Evolutionary conservation across 2,113 vertebrate genomes (phyloP).

Genomic region (Physeter macrocephalus): DNA sequence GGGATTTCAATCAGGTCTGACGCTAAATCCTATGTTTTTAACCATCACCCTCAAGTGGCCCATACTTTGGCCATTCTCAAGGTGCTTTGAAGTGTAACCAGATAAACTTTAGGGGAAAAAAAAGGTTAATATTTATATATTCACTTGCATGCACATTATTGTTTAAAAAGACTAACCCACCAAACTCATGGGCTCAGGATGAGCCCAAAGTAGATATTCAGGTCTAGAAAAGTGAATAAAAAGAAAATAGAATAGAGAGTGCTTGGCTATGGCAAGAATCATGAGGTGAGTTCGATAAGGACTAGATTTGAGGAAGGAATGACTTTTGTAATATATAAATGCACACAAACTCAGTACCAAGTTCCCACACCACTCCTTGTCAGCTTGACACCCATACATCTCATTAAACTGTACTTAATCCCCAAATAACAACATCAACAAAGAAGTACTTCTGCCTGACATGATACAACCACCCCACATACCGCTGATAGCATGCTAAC

Average conservation of each 20-base stretch:
- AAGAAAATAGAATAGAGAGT: not conserved
- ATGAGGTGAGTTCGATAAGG: not conserved
- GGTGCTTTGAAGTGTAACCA: too few species aligned
- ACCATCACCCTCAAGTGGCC: too few species aligned
- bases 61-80: not conserved
- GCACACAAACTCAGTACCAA: not conserved
- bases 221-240: not conserved
- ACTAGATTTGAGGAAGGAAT: not conserved
- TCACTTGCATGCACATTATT: not conserved
- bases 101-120: not conserved
- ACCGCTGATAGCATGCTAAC: too few species aligned
- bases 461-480: fast-evolving
- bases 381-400: not conserved
- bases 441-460: not conserved
- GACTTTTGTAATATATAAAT: not conserved
- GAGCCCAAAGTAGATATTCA: not conserved
- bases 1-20: not conserved
- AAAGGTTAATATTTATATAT: not conserved
- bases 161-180: not conserved
- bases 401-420: not conserved
- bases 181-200: not conserved
- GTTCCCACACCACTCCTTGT: not conserved
- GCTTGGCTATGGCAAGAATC: not conserved
- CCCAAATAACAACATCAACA: not conserved
- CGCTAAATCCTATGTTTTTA: not conserved